Percentiles rank a stretch among this genome's conserved stretches.
Evolutionary conservation across 2,113 vertebrate species (phyloP).

Genomic region (Hirundichthys speculiger): DNA sequence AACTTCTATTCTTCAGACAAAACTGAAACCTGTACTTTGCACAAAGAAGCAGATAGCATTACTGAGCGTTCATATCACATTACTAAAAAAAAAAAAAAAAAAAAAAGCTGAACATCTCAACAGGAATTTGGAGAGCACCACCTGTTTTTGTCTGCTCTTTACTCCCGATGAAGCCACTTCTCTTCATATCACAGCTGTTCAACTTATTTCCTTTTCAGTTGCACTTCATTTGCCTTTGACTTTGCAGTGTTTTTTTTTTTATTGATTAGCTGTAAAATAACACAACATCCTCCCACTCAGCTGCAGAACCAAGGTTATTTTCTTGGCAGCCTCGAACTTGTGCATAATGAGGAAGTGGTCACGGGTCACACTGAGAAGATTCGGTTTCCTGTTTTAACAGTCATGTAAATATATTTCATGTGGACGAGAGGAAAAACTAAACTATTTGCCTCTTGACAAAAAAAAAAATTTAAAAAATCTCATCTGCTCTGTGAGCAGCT

Average conservation of each 20-base stretch:
- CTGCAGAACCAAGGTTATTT: conserved; percentile 16
- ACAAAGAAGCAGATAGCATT: conserved; percentile 50
- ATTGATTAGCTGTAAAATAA: conserved; percentile 32
- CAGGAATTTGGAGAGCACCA: background rate
- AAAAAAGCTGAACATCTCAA: conserved; percentile 4
- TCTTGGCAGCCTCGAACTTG: conserved; percentile 39
- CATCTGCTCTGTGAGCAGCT: conserved; percentile 9
- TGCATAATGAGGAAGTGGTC: conserved; percentile 78
- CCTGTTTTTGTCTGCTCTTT: background rate
- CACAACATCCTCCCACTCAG: conserved; percentile 21
- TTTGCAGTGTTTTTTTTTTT: conserved; percentile 19
- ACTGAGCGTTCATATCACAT: conserved; percentile 20
- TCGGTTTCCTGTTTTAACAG: conserved; percentile 76
- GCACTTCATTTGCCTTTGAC: conserved; percentile 46
- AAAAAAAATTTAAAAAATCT: no score
- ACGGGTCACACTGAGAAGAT: conserved; percentile 58
- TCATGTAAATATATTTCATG: conserved; percentile 54
- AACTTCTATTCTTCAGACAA: conserved; percentile 60
- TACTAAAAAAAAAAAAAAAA: no score
- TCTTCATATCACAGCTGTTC: background rate
- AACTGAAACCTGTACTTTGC: conserved; percentile 53
- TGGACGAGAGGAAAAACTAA: conserved; percentile 31
- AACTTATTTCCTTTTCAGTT: no score
- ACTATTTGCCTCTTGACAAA: conserved; percentile 29
- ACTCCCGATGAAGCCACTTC: conserved; percentile 21